Percentiles rank a stretch among this genome's conserved stretches.
Conservation (phyloP, 2,888 invertebrate species). For the Lepidocyrtinus sp. region DNA sequence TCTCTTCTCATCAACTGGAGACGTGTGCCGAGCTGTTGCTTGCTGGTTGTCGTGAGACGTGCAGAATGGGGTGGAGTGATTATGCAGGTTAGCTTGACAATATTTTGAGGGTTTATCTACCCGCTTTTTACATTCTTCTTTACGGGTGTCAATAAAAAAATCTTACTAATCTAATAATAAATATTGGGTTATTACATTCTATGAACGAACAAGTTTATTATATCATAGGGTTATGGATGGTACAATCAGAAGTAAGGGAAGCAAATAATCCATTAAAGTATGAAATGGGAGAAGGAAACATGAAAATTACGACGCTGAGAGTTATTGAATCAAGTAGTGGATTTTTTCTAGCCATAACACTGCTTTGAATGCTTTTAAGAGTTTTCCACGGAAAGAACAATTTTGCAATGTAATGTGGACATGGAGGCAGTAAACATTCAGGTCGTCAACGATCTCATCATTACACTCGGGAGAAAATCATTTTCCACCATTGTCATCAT, state of each 20-base stretch:
- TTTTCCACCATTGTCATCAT: conserved; percentile 16
- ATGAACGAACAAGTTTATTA: conserved; percentile 12
- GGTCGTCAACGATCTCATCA: conserved; percentile 11
- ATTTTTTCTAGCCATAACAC: conserved; percentile 4
- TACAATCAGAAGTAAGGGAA: background rate
- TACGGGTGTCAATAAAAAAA: conserved; percentile 11
- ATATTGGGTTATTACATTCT: conserved; percentile 6
- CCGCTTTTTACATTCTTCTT: background rate
- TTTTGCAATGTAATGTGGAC: conserved; percentile 15
- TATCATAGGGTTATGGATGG: background rate
- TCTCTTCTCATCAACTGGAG: conserved; percentile 15
- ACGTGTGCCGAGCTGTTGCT: conserved; percentile 41
- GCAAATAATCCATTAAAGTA: conserved; percentile 14
- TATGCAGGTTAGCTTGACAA: conserved; percentile 29
- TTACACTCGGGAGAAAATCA: conserved; percentile 5
- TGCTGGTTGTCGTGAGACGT: background rate
- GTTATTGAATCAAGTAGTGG: conserved; percentile 21
- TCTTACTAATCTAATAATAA: conserved; percentile 16
- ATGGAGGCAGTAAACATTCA: conserved; percentile 2
- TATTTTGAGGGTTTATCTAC: background rate
- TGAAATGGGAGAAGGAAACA: background rate
- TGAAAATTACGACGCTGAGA: conserved; percentile 14
- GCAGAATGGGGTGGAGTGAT: conserved; percentile 28
- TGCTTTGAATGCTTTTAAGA: background rate
- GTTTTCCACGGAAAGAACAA: background rate